Conservation (phyloP, 2,113 vertebrate genomes). For the cat (Felis catus) region DNA sequence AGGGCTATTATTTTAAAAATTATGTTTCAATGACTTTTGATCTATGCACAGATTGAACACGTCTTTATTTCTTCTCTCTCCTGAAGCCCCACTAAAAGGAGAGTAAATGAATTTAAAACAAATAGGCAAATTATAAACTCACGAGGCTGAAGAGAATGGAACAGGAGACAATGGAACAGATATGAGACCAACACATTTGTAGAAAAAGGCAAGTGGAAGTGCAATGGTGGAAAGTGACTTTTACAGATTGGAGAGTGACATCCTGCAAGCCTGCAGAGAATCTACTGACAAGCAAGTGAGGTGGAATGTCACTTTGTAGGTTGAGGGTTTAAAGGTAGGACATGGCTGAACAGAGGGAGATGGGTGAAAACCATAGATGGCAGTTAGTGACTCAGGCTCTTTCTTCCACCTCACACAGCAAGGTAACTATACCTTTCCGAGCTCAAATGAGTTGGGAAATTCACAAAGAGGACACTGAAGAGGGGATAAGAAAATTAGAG, state of each 20-base stretch:
- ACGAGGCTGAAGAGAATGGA: background rate
- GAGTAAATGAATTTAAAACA: background rate
- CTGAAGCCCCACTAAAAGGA: background rate
- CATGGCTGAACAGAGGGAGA: background rate
- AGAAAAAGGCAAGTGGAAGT: background rate
- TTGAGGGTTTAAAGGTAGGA: background rate
- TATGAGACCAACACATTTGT: background rate
- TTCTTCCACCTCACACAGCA: background rate
- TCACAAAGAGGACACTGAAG: background rate
- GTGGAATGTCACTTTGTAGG: background rate
- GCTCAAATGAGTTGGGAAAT: background rate
- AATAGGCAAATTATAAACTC: background rate
- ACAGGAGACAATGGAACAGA: background rate
- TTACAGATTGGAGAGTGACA: background rate
- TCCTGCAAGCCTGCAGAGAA: background rate
- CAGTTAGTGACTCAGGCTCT: background rate
- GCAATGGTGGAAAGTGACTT: background rate
- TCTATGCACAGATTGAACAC: background rate
- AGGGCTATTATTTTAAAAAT: slow-evolving; percentile 26
- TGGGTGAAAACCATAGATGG: background rate
- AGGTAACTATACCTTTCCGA: background rate
- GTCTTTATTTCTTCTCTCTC: background rate
- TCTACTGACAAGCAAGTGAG: no score
- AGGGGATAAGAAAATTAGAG: background rate
- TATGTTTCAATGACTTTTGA: background rate